Evolutionary conservation across 2,113 vertebrate genomes (phyloP).

Genomic region (Laterallus jamaicensis): DNA sequence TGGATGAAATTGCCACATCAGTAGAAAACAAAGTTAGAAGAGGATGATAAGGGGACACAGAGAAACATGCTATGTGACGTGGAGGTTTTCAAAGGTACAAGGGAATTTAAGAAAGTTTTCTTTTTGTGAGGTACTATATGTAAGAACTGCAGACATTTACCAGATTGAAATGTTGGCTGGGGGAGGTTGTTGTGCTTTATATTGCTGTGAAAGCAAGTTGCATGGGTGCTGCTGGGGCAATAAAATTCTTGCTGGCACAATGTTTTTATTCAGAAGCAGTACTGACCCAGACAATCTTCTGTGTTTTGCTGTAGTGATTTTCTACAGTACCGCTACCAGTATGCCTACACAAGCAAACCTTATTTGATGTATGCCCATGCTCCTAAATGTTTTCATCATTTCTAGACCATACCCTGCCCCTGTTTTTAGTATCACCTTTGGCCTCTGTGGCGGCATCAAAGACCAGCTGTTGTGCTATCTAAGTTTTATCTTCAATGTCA

Average conservation of each 20-base stretch:
- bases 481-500: background rate
- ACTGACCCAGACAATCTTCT: background rate
- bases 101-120: background rate
- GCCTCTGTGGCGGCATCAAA: background rate
- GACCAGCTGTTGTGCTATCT: background rate
- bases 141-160: background rate
- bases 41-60: background rate
- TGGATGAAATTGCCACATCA: background rate
- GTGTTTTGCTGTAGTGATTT: background rate
- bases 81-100: background rate
- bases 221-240: background rate
- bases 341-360: background rate
- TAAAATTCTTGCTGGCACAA: background rate
- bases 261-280: background rate
- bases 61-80: background rate
- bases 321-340: background rate
- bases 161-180: background rate
- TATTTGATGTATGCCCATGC: background rate
- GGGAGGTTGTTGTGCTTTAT: background rate
- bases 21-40: background rate
- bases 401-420: background rate
- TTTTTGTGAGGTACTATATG: background rate
- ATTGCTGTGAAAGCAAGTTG: background rate
- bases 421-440: background rate
- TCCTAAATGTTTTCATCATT: background rate